These are phyloP conservation scores for Coendou prehensilis DNA, from an alignment of 2,797 vertebrate genomes.

Conservation along the genomic window DNA sequence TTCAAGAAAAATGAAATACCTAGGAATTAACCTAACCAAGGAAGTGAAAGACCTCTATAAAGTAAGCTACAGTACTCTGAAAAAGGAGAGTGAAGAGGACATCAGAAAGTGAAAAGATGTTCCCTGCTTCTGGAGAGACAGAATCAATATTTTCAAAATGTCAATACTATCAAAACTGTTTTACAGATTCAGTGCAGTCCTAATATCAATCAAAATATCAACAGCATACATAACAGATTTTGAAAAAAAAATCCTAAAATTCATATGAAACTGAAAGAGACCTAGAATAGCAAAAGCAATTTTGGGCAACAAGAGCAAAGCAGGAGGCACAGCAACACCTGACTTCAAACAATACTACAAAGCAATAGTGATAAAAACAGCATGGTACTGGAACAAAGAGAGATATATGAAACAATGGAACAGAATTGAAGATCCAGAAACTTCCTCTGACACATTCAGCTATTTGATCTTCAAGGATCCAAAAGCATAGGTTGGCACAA, in stretches of 20 bases:
- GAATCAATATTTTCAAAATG: neutral
- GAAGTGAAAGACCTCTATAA: neutral
- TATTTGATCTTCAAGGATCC: too few relatives aligned
- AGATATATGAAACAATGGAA: too few relatives aligned
- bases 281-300: neutral
- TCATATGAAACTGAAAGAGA: neutral
- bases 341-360: neutral
- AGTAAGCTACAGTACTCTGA: neutral
- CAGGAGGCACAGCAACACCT: neutral
- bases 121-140: neutral
- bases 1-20: too few relatives aligned
- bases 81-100: neutral
- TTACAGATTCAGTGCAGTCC: neutral
- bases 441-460: too few relatives aligned
- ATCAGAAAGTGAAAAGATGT: neutral
- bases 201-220: neutral
- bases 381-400: too few relatives aligned
- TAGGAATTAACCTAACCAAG: too few relatives aligned
- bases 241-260: neutral
- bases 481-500: too few relatives aligned
- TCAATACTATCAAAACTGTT: neutral
- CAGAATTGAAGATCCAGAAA: too few relatives aligned
- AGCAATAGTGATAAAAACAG: too few relatives aligned
- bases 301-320: neutral
- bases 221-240: neutral